Conservation (phyloP, 2,888 invertebrate species). For the Parnassius mnemosyne region DNA sequence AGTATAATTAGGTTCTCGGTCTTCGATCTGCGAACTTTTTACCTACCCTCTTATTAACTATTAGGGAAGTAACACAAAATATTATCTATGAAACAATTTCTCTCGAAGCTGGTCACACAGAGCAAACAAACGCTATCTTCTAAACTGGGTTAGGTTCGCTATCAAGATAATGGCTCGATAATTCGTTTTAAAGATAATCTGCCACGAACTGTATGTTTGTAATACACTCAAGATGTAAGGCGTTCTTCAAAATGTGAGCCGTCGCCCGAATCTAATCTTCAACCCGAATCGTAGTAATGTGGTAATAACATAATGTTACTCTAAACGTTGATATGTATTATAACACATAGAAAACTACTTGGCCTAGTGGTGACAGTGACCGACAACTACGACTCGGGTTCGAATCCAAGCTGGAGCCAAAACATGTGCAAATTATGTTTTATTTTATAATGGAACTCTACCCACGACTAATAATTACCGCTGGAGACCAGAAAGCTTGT, state of each 20-base stretch:
- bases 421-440: too few species aligned
- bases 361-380: too few species aligned
- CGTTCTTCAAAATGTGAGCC: conserved; percentile 3
- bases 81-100: conserved; percentile 24
- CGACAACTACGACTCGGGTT: too few species aligned
- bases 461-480: too few species aligned
- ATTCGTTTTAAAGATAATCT: conserved; percentile 57
- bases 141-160: conserved; percentile 54
- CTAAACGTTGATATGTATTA: too few species aligned
- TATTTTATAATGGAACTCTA: too few species aligned
- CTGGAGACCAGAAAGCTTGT: too few species aligned
- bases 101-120: conserved; percentile 19
- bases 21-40: too few species aligned
- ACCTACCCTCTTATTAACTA: background rate
- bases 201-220: conserved; percentile 49
- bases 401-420: too few species aligned
- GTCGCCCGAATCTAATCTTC: conserved; percentile 32
- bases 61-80: conserved; percentile 5
- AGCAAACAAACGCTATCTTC: conserved; percentile 41
- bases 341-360: too few species aligned
- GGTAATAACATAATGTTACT: conserved; percentile 7
- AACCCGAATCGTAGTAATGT: conserved; percentile 21
- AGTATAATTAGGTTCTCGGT: too few species aligned
- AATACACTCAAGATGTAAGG: conserved; percentile 51
- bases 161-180: conserved; percentile 64